Conservation (phyloP, 2,888 invertebrate genomes). For the Stenolophus ochropezus region DNA sequence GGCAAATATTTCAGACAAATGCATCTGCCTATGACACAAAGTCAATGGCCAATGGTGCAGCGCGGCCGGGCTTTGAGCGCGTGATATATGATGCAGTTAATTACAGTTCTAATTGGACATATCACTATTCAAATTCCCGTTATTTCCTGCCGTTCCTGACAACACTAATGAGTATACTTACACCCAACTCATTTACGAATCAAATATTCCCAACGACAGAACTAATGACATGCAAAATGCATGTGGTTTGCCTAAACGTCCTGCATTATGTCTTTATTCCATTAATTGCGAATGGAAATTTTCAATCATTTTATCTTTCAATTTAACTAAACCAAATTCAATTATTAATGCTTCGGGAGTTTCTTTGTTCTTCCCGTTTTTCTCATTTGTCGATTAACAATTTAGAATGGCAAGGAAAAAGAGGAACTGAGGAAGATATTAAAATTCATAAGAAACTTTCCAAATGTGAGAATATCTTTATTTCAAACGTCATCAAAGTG, state of each 20-base stretch:
- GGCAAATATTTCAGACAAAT: slow-evolving; percentile 8
- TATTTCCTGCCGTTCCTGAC: background rate
- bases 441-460: too few species aligned
- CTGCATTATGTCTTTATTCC: slow-evolving; percentile 4
- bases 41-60: slow-evolving; percentile 3
- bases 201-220: slow-evolving; percentile 10
- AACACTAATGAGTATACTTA: slow-evolving; percentile 23
- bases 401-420: background rate
- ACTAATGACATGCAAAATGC: slow-evolving; percentile 8
- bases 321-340: slow-evolving; percentile 17
- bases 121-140: slow-evolving; percentile 14
- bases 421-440: too few species aligned
- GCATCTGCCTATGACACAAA: background rate
- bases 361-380: background rate
- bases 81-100: slow-evolving; percentile 45
- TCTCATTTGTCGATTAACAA: background rate
- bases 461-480: too few species aligned
- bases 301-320: slow-evolving; percentile 9
- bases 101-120: slow-evolving; percentile 35
- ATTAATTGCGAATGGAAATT: slow-evolving; percentile 13
- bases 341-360: background rate
- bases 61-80: background rate
- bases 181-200: background rate
- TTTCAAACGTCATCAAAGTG: too few species aligned
- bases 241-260: background rate